Conservation (phyloP, 2,113 vertebrate genomes). For the Stictonetta naevosa region DNA sequence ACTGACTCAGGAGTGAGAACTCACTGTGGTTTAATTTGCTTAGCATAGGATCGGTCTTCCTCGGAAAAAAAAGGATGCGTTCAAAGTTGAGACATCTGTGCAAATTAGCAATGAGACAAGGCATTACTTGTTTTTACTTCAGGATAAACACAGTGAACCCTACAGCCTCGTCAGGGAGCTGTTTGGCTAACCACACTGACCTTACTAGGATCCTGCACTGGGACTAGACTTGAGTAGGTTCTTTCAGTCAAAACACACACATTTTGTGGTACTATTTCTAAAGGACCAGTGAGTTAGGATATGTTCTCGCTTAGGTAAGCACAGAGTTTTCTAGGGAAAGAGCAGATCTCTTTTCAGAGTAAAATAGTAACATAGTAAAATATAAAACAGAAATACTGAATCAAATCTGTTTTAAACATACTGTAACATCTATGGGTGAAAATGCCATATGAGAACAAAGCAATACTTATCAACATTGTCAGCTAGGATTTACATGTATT, state of each 20-base stretch:
- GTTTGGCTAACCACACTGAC: background rate
- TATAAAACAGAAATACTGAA: background rate
- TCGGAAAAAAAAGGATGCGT: background rate
- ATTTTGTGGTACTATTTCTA: background rate
- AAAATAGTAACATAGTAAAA: background rate
- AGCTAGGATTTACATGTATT: background rate
- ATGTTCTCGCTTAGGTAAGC: background rate
- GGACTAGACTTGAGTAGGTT: background rate
- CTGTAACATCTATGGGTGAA: background rate
- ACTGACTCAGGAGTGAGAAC: background rate
- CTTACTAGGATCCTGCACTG: background rate
- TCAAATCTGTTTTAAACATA: background rate
- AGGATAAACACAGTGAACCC: background rate
- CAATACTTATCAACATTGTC: background rate
- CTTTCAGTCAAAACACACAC: background rate
- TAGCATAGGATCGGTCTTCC: background rate
- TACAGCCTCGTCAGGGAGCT: background rate
- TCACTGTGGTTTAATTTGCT: background rate
- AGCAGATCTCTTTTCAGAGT: background rate
- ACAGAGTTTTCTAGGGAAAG: background rate
- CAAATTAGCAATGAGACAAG: background rate
- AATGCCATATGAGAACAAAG: background rate
- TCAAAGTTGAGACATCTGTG: conserved; percentile 5
- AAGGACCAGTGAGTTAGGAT: background rate
- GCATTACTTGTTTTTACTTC: conserved; percentile 12